Percentiles rank a stretch among this genome's conserved stretches.
phyloP scores from a whole-genome alignment of 1,140 invertebrate species.

The Plodia interpunctella region DNA sequence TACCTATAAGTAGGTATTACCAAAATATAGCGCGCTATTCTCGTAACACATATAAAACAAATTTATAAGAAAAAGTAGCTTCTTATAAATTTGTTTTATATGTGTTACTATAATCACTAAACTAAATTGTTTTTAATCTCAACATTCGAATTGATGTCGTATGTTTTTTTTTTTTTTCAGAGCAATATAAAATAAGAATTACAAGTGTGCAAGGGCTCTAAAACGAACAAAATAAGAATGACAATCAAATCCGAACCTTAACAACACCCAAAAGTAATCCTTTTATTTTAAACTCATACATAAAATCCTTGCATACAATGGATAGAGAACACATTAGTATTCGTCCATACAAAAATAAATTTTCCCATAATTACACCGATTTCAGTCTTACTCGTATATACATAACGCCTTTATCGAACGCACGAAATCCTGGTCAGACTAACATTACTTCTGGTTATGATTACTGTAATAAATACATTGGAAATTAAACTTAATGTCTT shows the following conservation, averaged over 20 bases:
- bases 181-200: background rate
- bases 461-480: background rate
- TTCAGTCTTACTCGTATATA: background rate
- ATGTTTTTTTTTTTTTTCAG: background rate
- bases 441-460: background rate
- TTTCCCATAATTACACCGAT: background rate
- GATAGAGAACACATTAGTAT: slow-evolving; percentile 13
- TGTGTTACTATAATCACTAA: too few relatives aligned
- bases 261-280: slow-evolving; percentile 24
- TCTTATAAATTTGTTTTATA: too few relatives aligned
- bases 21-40: too few relatives aligned
- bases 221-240: slow-evolving; percentile 18
- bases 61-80: too few relatives aligned
- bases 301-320: slow-evolving; percentile 29
- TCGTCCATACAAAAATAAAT: background rate
- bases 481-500: background rate
- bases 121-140: too few relatives aligned
- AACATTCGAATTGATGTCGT: too few relatives aligned
- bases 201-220: slow-evolving; percentile 10
- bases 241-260: slow-evolving; percentile 18
- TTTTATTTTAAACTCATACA: slow-evolving; percentile 20
- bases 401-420: background rate
- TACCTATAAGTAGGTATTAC: too few relatives aligned
- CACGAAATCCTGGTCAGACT: background rate
- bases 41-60: too few relatives aligned